Base-by-base conservation (phyloP, 2,113 vertebrate species). In the Ctenodactylus gundi region DNA sequence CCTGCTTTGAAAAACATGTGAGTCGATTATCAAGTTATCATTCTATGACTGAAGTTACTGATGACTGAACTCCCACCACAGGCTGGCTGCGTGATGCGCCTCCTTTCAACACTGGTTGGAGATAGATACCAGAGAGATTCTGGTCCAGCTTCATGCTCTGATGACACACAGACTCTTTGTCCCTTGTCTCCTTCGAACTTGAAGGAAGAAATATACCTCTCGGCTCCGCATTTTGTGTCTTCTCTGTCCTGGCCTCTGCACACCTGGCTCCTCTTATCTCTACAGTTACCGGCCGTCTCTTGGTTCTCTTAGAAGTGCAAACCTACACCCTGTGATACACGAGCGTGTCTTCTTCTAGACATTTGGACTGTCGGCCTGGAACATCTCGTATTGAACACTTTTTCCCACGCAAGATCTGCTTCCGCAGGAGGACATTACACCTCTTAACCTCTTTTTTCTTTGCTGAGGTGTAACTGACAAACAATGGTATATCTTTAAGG, bases 11-110 rank as follows among this genome's bases (percentile, higher is more conserved):
- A 46, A 84, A n/a, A 41, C 46, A 15, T 3, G 51, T 29, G 83
- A 46, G 41, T 58, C 34, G 10, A 7, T 10, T 21, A 51, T 31
- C 70, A 46, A 31, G 9, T 57, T 53, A 31, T 85, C 46, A 7
- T 36, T 34, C 9, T 51, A 34, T 73, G 20, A 60, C 46, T 44
- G 60, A 81, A 72, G 14, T 14, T 20, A 51, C 21, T 39, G 29
- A 0, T 10, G 6, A 53, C 18, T 36, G 31, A 17, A 4, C 2
- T 36, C 3, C 14, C 6, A 0, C 23, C 1, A 0, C 1, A 15
- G 31, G 39, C 70, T 46, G 51, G 39, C 13, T 36, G n/a, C 44
- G 5, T 6, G 7, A 14, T 25, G 53, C 7, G 21, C 55, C 39
- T 80, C 76, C 13, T 36, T 12, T 10, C 53, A 34, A 4, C 1